Percentiles rank a stretch among this genome's conserved stretches.
phyloP scores from a whole-genome alignment of 2,113 vertebrate species.

The Panurus biarmicus region DNA sequence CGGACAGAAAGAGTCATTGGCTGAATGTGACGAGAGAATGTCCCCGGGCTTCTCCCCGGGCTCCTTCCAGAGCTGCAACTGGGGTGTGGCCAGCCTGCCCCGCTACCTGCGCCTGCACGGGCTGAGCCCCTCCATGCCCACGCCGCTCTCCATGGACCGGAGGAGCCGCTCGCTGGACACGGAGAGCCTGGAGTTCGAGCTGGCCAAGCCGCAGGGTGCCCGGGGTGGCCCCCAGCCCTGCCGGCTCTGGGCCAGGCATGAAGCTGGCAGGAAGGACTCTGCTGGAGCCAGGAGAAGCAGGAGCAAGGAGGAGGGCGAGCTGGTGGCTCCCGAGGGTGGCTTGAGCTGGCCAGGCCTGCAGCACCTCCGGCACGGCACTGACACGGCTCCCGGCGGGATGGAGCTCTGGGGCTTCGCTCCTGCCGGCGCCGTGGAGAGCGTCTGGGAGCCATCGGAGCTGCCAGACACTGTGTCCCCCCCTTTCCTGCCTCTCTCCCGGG shows the following conservation, averaged over 20 bases:
- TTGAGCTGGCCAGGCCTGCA: conserved; percentile 57
- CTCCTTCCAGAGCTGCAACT: conserved; percentile 73
- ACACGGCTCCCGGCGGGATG: background rate
- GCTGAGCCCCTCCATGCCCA: conserved; percentile 71
- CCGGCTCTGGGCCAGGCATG: background rate
- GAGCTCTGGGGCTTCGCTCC: background rate
- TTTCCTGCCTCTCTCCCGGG: background rate
- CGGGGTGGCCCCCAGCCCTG: conserved; percentile 19
- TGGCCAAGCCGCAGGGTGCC: conserved; percentile 61
- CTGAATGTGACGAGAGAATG: conserved; percentile 82
- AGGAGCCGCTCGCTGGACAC: conserved; percentile 92
- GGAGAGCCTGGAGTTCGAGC: conserved; percentile 81
- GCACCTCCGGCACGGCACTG: background rate
- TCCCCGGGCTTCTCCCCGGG: conserved; percentile 73
- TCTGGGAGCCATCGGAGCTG: background rate
- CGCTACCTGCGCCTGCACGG: conserved; percentile 81
- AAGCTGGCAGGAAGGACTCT: conserved; percentile 35
- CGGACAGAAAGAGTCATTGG: conserved; percentile 82
- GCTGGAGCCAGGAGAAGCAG: conserved; percentile 36
- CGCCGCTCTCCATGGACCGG: conserved; percentile 79
- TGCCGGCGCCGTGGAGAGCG: rapidly evolving
- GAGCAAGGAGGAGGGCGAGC: conserved; percentile 32
- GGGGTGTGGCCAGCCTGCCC: conserved; percentile 90
- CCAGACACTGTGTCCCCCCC: background rate
- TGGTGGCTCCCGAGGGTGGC: conserved; percentile 8